These are phyloP conservation scores for Ianthella basta DNA, from an alignment of 37 sponge, comb jelly and placozoan species.

Conservation along the genomic window DNA sequence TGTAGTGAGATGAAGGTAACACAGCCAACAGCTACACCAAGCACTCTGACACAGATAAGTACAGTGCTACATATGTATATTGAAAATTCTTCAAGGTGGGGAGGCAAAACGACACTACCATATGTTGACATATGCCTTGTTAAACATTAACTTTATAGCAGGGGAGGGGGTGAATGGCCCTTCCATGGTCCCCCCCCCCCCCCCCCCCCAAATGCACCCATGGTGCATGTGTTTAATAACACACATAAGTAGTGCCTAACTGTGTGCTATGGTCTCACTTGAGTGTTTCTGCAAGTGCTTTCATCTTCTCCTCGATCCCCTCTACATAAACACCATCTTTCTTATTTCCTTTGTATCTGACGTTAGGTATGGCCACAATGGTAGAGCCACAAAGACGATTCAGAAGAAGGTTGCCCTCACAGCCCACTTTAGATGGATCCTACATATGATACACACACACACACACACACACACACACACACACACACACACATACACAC, in stretches of 20 bases:
- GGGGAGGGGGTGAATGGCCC: too few relatives aligned
- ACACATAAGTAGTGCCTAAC: background rate
- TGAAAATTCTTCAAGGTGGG: too few relatives aligned
- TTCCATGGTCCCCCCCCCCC: too few relatives aligned
- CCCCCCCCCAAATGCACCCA: background rate
- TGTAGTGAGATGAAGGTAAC: background rate
- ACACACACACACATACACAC: background rate
- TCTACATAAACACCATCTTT: slow-evolving; percentile 28
- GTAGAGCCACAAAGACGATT: slow-evolving; percentile 63
- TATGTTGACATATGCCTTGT: too few relatives aligned
- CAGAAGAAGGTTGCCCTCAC: slow-evolving; percentile 78
- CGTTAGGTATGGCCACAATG: slow-evolving; percentile 63
- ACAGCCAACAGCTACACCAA: background rate
- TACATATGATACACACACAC: background rate
- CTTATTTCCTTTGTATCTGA: slow-evolving; percentile 17
- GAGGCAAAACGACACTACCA: too few relatives aligned
- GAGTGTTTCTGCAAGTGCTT: slow-evolving; percentile 45
- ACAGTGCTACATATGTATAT: background rate
- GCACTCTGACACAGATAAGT: background rate
- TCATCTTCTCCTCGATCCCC: slow-evolving; percentile 52
- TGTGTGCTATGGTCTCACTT: slow-evolving; percentile 34
- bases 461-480: background rate
- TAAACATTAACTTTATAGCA: too few relatives aligned
- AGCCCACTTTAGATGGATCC: slow-evolving; percentile 53
- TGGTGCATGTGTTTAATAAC: background rate